Conservation (phyloP, 2,797 vertebrate genomes). For the Sebastes oblongus region DNA sequence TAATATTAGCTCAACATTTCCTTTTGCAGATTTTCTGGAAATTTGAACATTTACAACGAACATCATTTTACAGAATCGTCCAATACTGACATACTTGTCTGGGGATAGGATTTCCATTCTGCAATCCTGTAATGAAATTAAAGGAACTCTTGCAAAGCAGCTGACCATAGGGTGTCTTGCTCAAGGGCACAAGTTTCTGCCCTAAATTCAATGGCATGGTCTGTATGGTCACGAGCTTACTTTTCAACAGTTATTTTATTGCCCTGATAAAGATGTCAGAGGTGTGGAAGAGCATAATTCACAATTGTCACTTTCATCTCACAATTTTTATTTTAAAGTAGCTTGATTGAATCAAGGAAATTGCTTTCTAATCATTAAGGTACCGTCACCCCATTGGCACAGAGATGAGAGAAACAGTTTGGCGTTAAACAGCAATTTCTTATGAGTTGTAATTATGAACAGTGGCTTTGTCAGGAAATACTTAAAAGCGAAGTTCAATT, state of each 20-base stretch:
- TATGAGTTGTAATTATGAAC: slow-evolving; percentile 45
- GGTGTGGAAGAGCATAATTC: not conserved
- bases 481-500: slow-evolving; percentile 55
- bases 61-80: not conserved
- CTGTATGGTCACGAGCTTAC: not conserved
- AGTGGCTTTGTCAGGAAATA: slow-evolving; percentile 48
- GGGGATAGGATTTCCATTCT: not conserved
- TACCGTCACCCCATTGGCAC: not conserved
- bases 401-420: slow-evolving; percentile 38
- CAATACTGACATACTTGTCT: not conserved
- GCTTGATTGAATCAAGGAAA: slow-evolving; percentile 39
- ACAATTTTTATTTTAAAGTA: not conserved
- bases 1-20: not conserved
- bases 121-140: not conserved
- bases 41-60: no score
- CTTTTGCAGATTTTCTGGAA: not conserved
- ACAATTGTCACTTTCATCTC: slow-evolving; percentile 28
- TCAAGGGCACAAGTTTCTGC: not conserved
- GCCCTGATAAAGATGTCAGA: slow-evolving; percentile 12
- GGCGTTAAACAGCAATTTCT: slow-evolving; percentile 52
- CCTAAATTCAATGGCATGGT: not conserved
- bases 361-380: slow-evolving; percentile 25
- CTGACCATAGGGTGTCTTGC: not conserved
- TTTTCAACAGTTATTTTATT: not conserved
- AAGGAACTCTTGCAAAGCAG: not conserved